A percentile compares a stretch with the other conserved stretches of the same genome.
These are phyloP conservation scores for Passerculus sandwichensis DNA, from an alignment of 2,797 vertebrate species.

Conservation along the genomic window DNA sequence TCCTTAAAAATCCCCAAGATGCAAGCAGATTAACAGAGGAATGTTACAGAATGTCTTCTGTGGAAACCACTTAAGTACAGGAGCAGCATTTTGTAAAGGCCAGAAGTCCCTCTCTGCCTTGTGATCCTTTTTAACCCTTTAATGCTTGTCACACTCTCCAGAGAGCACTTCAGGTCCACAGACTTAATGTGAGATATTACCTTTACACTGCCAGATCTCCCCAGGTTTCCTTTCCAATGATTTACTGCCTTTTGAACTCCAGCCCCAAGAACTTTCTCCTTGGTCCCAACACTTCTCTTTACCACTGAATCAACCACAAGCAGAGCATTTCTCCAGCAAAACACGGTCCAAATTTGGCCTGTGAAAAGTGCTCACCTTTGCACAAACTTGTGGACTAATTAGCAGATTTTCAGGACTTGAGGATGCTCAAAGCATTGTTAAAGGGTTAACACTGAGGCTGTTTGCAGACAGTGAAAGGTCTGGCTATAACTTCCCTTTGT, in stretches of 20 bases:
- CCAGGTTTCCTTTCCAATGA: not conserved
- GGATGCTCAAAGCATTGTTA: not conserved
- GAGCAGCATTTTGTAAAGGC: not conserved
- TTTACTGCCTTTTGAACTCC: not conserved
- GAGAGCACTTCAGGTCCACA: not conserved
- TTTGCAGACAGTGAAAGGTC: not conserved
- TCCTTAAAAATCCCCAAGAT: not conserved
- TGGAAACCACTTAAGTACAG: not conserved
- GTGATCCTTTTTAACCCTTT: not conserved
- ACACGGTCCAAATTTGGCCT: not conserved
- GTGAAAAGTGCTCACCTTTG: not conserved
- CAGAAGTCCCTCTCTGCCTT: not conserved
- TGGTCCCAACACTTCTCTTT: not conserved
- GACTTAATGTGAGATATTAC: not conserved
- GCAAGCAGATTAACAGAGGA: not conserved
- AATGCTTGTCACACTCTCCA: not conserved
- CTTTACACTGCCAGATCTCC: not conserved
- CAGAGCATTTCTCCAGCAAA: not conserved
- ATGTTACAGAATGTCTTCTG: not conserved
- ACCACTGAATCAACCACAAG: not conserved
- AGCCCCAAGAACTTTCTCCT: not conserved
- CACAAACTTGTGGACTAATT: not conserved
- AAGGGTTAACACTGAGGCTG: not conserved
- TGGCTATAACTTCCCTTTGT: constrained; percentile 16
- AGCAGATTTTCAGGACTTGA: not conserved